These are phyloP conservation scores for Chaetodon trifascialis DNA, from an alignment of 2,113 vertebrate genomes.

Conservation along the genomic window DNA sequence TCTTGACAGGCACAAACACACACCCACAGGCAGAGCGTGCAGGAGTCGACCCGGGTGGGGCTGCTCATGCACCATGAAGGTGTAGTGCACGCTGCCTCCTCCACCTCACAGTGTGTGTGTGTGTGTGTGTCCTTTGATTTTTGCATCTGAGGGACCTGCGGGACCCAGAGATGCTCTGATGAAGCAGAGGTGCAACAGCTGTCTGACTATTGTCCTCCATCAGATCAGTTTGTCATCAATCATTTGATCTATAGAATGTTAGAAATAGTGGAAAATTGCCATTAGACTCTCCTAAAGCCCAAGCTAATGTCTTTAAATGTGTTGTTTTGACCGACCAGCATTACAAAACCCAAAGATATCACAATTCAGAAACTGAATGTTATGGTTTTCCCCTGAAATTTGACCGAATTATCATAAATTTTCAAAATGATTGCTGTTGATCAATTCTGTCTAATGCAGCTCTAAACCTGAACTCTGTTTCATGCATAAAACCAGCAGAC, in stretches of 20 bases:
- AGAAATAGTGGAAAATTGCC: background rate
- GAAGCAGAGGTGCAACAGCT: slow-evolving; percentile 2
- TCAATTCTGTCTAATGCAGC: background rate
- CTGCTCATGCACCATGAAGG: slow-evolving; percentile 47
- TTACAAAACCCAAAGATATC: background rate
- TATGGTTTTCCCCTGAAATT: too few species aligned
- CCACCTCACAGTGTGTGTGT: background rate
- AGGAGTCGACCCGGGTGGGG: slow-evolving; percentile 17
- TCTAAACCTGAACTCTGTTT: background rate
- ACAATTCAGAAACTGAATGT: background rate
- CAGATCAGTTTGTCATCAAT: background rate
- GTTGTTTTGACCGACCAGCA: background rate
- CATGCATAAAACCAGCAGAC: background rate
- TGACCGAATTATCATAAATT: background rate
- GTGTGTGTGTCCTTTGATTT: background rate
- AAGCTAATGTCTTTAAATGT: background rate
- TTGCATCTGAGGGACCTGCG: background rate
- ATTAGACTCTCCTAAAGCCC: background rate
- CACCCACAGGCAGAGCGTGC: slow-evolving; percentile 52
- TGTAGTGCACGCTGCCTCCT: slow-evolving; percentile 17
- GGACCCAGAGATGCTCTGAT: background rate
- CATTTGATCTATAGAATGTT: background rate
- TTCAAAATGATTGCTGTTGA: background rate
- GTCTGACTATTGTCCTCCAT: background rate
- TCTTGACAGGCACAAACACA: slow-evolving; percentile 73